Percentiles rank a stretch among this genome's conserved stretches.
phyloP scores from a whole-genome alignment of 1,140 invertebrate species.

The Oreohelix idahoensis region DNA sequence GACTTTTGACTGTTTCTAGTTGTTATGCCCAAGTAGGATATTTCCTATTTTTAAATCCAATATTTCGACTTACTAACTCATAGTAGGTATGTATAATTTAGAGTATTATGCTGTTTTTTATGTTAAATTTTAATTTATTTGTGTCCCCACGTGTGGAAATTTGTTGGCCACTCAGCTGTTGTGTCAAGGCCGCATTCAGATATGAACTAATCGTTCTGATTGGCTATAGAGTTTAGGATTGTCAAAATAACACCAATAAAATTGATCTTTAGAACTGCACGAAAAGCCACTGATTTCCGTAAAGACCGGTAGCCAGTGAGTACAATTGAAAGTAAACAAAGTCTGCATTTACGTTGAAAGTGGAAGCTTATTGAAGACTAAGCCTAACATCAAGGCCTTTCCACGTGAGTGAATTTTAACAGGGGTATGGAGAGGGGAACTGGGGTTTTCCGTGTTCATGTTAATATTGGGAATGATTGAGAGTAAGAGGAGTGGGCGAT shows the following conservation, averaged over 20 bases:
- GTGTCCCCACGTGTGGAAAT: slow-evolving; percentile 31
- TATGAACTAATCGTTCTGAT: slow-evolving; percentile 18
- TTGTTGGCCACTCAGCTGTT: slow-evolving; percentile 33
- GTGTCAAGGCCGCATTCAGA: slow-evolving; percentile 22
- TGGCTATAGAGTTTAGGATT: background rate
- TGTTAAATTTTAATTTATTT: background rate
- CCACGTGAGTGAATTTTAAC: background rate
- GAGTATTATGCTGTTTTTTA: background rate
- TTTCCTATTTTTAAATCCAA: background rate
- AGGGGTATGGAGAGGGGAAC: background rate
- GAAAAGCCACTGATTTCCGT: background rate
- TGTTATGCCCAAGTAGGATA: background rate
- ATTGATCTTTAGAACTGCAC: background rate
- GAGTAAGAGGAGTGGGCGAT: too few species aligned
- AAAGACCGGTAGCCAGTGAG: slow-evolving; percentile 23
- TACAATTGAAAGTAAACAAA: slow-evolving; percentile 15
- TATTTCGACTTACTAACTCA: background rate
- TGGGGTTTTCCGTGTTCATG: background rate
- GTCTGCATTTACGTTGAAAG: background rate
- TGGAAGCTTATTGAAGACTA: background rate
- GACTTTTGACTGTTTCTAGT: background rate
- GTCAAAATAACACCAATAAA: background rate
- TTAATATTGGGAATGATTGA: background rate
- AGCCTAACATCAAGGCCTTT: background rate
- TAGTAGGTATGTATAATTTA: background rate